Base-by-base conservation (phyloP, 2,888 invertebrate genomes). In the Steromphala cineraria region DNA sequence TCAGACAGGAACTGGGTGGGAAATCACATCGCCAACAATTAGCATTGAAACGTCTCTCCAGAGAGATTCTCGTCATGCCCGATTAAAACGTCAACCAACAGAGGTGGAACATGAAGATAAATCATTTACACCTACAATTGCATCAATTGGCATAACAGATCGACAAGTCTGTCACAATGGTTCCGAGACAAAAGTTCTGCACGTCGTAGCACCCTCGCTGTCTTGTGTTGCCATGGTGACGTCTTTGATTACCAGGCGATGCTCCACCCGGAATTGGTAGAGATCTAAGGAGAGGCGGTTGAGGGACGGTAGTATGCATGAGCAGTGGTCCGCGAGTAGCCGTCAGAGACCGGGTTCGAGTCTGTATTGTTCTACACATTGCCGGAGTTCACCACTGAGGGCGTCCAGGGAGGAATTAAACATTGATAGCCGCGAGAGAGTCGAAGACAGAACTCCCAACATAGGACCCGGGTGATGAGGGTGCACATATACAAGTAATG, bases 61-160 rank as follows among this genome's bases (percentile, higher is more conserved):
- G 71, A 31, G 36, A 71, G 17, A 4, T n/a, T 36, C n/a, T 36
- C 40, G 31, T 71, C 15, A 40, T 8, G 31, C 19, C 13, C 71
- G 4, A 17, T 36, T 17, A 36, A 71, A 10, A 17, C 19, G 19
- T 40, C 36, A 40, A 71, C 28, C 71, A 71, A 67, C 28, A 36
- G 19, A 7, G 36, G 17, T 17, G 17, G 13, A 40, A 71, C 36
- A 71, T 36, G 19, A n/a, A 31, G 36, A 71, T 71, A 19, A 71
- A 71, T 36, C 71, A 36, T 71, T 71, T 36, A 71, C 36, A 36
- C 36, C 15, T 36, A 36, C 19, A 71, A 17, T 40, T 36, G 40
- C 71, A 31, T 36, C 71, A 36, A 10, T 71, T 71, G 71, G 71
- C 71, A 71, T 19, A 40, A 71, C 19, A 40, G 71, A 71, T 71